These are phyloP conservation scores for Sesia apiformis DNA, from an alignment of 2,888 invertebrate species.

Conservation along the genomic window DNA sequence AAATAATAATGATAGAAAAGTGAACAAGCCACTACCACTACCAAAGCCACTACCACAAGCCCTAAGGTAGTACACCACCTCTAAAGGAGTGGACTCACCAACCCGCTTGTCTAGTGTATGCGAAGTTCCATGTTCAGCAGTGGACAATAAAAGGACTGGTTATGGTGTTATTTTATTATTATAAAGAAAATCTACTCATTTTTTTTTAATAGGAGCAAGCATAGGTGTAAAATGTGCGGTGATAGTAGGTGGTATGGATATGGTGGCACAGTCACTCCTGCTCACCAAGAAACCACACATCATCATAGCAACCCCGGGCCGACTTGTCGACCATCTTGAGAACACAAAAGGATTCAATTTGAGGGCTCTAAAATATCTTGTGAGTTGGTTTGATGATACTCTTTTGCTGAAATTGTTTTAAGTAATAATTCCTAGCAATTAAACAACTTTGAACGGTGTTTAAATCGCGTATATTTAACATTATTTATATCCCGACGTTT, in stretches of 20 bases:
- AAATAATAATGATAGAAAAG: too few relatives aligned
- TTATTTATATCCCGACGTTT: too few relatives aligned
- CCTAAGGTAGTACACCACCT: too few relatives aligned
- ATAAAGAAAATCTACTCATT: background rate
- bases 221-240: constrained; percentile 97
- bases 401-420: too few relatives aligned
- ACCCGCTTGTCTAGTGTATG: background rate
- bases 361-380: constrained; percentile 89
- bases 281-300: constrained; percentile 98
- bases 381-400: constrained; percentile 36
- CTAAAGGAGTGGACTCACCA: too few relatives aligned
- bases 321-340: constrained; percentile 96
- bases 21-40: too few relatives aligned
- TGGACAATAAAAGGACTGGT: background rate
- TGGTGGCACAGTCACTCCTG: constrained; percentile 93
- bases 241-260: constrained; percentile 99
- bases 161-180: too few relatives aligned
- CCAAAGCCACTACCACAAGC: too few relatives aligned
- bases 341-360: constrained; percentile 98
- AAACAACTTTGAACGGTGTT: too few relatives aligned
- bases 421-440: too few relatives aligned
- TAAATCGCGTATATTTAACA: too few relatives aligned
- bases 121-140: too few relatives aligned
- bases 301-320: constrained; percentile 96
- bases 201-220: constrained; percentile 75